Percentiles rank a stretch among this genome's conserved stretches.
These are phyloP conservation scores for Helleia helle DNA, from an alignment of 2,888 invertebrate genomes.

Conservation along the genomic window DNA sequence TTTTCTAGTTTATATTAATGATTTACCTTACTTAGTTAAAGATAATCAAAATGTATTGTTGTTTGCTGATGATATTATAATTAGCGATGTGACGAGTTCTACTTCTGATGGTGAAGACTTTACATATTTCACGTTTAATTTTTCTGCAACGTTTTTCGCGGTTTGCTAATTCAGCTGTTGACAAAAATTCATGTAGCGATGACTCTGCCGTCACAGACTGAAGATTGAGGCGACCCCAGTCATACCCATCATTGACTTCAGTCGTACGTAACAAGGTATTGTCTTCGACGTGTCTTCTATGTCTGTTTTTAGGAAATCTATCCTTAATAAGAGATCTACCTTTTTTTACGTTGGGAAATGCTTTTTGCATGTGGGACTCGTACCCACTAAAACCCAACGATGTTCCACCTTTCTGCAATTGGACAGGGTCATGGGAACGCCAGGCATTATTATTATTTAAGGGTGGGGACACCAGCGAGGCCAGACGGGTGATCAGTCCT, in stretches of 20 bases:
- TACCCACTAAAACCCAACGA: too few relatives aligned
- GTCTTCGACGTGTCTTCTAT: conserved; percentile 78
- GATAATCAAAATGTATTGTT: too few relatives aligned
- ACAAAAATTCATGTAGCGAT: conserved; percentile 96
- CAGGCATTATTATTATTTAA: too few relatives aligned
- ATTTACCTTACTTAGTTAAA: too few relatives aligned
- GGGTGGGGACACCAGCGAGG: too few relatives aligned
- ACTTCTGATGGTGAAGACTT: conserved; percentile 52
- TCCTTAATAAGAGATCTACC: conserved; percentile 84
- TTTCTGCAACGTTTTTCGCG: conserved; percentile 95
- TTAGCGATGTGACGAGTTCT: conserved; percentile 48
- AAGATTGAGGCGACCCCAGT: conserved; percentile 92
- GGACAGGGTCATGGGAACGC: too few relatives aligned
- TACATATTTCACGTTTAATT: conserved; percentile 81
- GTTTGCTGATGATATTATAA: too few relatives aligned
- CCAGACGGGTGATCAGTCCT: too few relatives aligned
- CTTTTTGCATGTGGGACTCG: too few relatives aligned
- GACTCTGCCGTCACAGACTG: conserved; percentile 96
- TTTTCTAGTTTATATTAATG: too few relatives aligned
- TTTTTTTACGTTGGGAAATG: too few relatives aligned
- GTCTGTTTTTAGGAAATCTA: conserved; percentile 78
- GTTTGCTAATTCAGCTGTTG: conserved; percentile 95
- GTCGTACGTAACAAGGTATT: conserved; percentile 89
- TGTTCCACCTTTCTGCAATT: too few relatives aligned
- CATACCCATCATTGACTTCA: conserved; percentile 91